Base-by-base conservation (phyloP, 2,888 invertebrate genomes). In the Rotaria socialis region DNA sequence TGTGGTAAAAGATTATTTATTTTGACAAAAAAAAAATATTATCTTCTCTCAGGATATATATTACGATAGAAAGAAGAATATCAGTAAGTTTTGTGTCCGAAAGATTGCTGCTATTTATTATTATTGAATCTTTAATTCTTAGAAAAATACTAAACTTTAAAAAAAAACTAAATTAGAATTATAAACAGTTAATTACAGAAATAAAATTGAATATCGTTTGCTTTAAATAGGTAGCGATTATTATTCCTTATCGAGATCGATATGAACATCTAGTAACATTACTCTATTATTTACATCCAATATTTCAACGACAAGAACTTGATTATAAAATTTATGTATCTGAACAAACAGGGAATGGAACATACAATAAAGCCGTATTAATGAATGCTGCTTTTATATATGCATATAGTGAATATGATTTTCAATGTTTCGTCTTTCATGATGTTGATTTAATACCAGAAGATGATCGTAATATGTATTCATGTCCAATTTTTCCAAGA, bases 371-470 rank as follows among this genome's bases (percentile, higher is more conserved):
- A 88, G 98, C 97, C 4, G 95, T 95, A 92, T 93, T 99, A 88
- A 96, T 99, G 96, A 99, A 99, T 92, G 94, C 97, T 47, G 99
- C 97, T 22, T 97, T 94, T 92, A 93, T 94, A 89, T 97, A 98
- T 92, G 96, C 96, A 56, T 93, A 95, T 90, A 95, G 95, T 89
- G 86, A 95, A 93, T 90, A 94, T 94, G 90, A 91, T 86, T 93
- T 91, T 87, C 91, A 96, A 90, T 97, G 97, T 92, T 96, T 96
- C 92, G 94, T 97, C 89, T 97, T 97, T 92, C 97, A 97, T 92
- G 97, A 97, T 92, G 96, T 97, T 85, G 97, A 97, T 92, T 93
- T 97, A 87, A 92, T 97, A 89, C 97, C 97, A 0, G 94, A 96
- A 90, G 96, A 97, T 92, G 95, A 96, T 89, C 92, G 96, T 88